Conservation (phyloP, 2,888 invertebrate species). For the Trissolcus brochymenae region DNA sequence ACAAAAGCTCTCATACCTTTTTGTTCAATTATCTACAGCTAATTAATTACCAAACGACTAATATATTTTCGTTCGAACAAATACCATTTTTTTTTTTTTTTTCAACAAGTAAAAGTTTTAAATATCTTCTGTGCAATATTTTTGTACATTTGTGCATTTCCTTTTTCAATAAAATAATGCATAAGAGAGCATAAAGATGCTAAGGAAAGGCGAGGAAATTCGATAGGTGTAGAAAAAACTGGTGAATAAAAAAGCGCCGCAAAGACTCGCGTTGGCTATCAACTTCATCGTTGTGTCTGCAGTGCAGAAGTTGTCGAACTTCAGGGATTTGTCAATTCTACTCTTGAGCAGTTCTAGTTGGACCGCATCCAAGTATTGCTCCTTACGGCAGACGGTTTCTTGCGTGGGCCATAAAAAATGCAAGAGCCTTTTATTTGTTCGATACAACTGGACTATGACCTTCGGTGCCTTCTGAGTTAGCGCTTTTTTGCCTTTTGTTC, state of each 20-base stretch:
- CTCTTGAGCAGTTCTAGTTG: slow-evolving; percentile 62
- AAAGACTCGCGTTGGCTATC: slow-evolving; percentile 52
- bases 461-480: slow-evolving; percentile 28
- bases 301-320: slow-evolving; percentile 61
- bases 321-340: slow-evolving; percentile 66
- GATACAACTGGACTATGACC: slow-evolving; percentile 32
- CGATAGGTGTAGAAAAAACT: slow-evolving; percentile 63
- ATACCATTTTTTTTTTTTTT: too few relatives aligned
- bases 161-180: too few relatives aligned
- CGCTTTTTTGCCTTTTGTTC: slow-evolving; percentile 33
- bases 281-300: slow-evolving; percentile 51
- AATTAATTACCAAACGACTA: too few relatives aligned
- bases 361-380: slow-evolving; percentile 63
- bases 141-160: too few relatives aligned
- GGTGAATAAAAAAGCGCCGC: slow-evolving; percentile 63
- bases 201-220: slow-evolving; percentile 44
- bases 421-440: slow-evolving; percentile 22
- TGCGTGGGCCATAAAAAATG: slow-evolving; percentile 43
- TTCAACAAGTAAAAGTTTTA: too few relatives aligned
- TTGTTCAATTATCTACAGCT: too few relatives aligned
- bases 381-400: slow-evolving; percentile 31
- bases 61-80: too few relatives aligned
- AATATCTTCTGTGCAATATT: too few relatives aligned
- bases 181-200: slow-evolving; percentile 19
- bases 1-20: too few relatives aligned